A percentile compares a stretch with the other conserved stretches of the same genome.
These are phyloP conservation scores for Manduca sexta DNA, from an alignment of 1,140 invertebrate species.

Conservation along the genomic window DNA sequence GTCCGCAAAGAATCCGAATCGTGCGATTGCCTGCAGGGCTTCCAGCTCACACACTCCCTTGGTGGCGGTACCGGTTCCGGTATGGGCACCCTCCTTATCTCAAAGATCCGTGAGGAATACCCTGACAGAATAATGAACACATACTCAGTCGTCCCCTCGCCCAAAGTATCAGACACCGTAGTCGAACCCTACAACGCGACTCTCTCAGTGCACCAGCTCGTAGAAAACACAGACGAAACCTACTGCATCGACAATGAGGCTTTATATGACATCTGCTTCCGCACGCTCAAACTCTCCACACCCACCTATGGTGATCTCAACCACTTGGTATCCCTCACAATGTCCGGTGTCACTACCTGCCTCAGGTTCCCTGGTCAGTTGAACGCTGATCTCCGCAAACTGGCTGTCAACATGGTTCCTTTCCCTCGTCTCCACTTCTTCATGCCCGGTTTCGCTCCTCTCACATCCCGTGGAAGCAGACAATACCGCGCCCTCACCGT, in stretches of 20 bases:
- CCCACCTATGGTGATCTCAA: slow-evolving; percentile 88
- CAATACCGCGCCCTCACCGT: slow-evolving; percentile 84
- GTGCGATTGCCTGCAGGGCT: slow-evolving; percentile 82
- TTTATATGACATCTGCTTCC: slow-evolving; percentile 74
- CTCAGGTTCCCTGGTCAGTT: slow-evolving; percentile 85
- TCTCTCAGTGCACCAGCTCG: slow-evolving; percentile 85
- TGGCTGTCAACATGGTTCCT: slow-evolving; percentile 98
- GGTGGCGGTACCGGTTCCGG: slow-evolving; percentile 90
- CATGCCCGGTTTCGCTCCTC: slow-evolving; percentile 91
- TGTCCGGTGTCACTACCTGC: slow-evolving; percentile 90
- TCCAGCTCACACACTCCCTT: slow-evolving; percentile 81
- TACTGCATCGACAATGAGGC: slow-evolving; percentile 83
- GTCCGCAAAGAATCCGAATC: slow-evolving; percentile 89
- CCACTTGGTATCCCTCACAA: slow-evolving; percentile 82
- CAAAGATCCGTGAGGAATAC: slow-evolving; percentile 90
- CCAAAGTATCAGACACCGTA: slow-evolving; percentile 85
- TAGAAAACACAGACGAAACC: slow-evolving; percentile 89
- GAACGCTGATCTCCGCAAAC: slow-evolving; percentile 93
- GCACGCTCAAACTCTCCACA: slow-evolving; percentile 86
- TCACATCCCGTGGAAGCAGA: slow-evolving; percentile 81
- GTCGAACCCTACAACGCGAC: slow-evolving; percentile 86
- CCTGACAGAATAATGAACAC: slow-evolving; percentile 90
- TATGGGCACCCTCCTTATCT: slow-evolving; percentile 88
- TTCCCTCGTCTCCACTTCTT: slow-evolving; percentile 97
- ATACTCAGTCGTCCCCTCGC: slow-evolving; percentile 89